Percentiles rank a stretch among this genome's conserved stretches.
phyloP scores from a whole-genome alignment of 2,888 invertebrate genomes.

The Bombyx huttoni region DNA sequence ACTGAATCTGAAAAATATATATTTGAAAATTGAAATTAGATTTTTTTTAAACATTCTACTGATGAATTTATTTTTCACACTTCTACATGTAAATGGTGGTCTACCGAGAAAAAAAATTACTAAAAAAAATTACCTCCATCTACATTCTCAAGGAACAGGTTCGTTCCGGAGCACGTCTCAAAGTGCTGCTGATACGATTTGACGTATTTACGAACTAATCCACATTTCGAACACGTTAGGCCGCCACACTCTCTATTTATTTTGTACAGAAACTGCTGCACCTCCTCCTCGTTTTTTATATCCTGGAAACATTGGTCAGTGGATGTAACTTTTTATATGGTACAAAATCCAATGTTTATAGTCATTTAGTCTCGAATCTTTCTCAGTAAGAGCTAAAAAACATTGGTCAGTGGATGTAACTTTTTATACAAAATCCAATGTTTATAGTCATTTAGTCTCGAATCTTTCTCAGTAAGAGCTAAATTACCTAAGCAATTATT shows the following conservation, averaged over 20 bases:
- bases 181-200: slow-evolving; percentile 11
- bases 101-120: too few species aligned
- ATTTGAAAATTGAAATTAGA: background rate
- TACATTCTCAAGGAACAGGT: background rate
- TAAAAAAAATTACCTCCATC: background rate
- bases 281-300: slow-evolving; percentile 9
- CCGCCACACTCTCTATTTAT: slow-evolving; percentile 15
- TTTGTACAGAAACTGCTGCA: slow-evolving; percentile 13
- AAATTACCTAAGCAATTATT: too few species aligned
- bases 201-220: slow-evolving; percentile 8
- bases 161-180: slow-evolving; percentile 3
- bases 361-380: too few species aligned
- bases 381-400: too few species aligned
- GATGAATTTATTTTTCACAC: too few species aligned
- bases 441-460: too few species aligned
- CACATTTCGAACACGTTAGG: slow-evolving; percentile 23
- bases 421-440: background rate
- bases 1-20: slow-evolving; percentile 11
- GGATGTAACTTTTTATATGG: background rate
- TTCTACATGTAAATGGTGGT: too few species aligned
- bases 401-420: background rate
- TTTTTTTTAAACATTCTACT: too few species aligned
- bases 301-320: slow-evolving; percentile 1
- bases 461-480: too few species aligned
- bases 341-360: background rate